Evolutionary conservation across 2,113 vertebrate genomes (phyloP).

Genomic region (Balaeniceps rex): DNA sequence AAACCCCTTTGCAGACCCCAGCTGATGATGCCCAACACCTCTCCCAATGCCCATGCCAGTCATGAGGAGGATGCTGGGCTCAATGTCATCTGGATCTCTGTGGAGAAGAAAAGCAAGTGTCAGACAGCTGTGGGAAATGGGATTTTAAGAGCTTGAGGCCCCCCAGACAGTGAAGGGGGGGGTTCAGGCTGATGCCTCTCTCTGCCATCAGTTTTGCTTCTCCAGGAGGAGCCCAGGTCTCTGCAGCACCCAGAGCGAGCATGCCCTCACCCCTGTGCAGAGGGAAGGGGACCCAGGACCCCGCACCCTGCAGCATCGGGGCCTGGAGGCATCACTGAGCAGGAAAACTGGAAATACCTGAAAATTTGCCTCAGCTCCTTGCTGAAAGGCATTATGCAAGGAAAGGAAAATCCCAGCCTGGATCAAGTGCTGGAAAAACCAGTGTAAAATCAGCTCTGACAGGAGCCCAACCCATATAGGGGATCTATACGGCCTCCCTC

Average conservation of each 20-base stretch:
- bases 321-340: not conserved
- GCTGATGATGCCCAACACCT: not conserved
- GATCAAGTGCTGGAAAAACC: not conserved
- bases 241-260: not conserved
- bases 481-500: not conserved
- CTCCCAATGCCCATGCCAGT: accelerated
- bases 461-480: not conserved
- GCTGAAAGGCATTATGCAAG: not conserved
- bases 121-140: not conserved
- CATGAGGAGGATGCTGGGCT: not conserved
- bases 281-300: not conserved
- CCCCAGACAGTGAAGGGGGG: not conserved
- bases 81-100: not conserved
- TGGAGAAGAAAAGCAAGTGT: not conserved
- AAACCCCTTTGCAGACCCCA: not conserved
- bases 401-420: not conserved
- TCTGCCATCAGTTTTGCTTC: not conserved
- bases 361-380: conserved; percentile 11
- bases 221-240: not conserved
- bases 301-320: accelerated
- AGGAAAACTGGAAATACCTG: conserved; percentile 58
- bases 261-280: not conserved
- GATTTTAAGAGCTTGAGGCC: not conserved
- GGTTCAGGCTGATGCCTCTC: not conserved
- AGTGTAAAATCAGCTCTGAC: conserved; percentile 3